These are phyloP conservation scores for Grantiella picta DNA, from an alignment of 2,113 vertebrate species.

Conservation along the genomic window DNA sequence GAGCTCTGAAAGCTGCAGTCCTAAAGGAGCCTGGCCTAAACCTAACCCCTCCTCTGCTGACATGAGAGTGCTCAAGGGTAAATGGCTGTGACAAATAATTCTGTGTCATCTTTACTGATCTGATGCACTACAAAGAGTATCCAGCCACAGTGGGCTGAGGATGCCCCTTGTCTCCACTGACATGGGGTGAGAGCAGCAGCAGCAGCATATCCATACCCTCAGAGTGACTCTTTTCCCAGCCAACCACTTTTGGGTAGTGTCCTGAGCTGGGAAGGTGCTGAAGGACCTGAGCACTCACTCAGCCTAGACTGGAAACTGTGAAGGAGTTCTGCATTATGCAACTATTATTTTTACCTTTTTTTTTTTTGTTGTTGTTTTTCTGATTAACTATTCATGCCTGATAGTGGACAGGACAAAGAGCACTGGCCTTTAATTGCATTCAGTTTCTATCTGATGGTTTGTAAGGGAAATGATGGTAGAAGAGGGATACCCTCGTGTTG, in stretches of 20 bases:
- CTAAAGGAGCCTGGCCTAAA: neutral
- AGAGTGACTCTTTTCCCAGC: neutral
- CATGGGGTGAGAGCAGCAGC: neutral
- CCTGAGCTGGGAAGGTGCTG: neutral
- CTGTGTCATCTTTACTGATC: neutral
- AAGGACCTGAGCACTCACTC: rapidly evolving
- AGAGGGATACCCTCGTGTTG: neutral
- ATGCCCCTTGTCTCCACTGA: neutral
- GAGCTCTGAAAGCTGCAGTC: neutral
- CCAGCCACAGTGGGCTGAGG: neutral
- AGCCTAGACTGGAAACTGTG: neutral
- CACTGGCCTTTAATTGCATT: neutral
- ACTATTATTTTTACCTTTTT: neutral
- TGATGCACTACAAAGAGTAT: neutral
- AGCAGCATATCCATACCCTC: neutral
- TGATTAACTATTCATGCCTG: neutral
- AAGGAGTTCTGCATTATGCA: neutral
- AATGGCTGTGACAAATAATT: neutral
- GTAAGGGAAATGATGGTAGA: neutral
- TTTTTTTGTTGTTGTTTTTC: neutral
- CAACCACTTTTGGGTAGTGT: neutral
- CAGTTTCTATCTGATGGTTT: neutral
- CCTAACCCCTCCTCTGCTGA: neutral
- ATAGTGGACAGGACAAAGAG: neutral
- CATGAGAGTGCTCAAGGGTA: neutral